Evolutionary conservation across 2,888 invertebrate genomes (phyloP), one percentile per base, ranked within the genome.

Genomic region (Dyspetes luteomarginatus): DNA sequence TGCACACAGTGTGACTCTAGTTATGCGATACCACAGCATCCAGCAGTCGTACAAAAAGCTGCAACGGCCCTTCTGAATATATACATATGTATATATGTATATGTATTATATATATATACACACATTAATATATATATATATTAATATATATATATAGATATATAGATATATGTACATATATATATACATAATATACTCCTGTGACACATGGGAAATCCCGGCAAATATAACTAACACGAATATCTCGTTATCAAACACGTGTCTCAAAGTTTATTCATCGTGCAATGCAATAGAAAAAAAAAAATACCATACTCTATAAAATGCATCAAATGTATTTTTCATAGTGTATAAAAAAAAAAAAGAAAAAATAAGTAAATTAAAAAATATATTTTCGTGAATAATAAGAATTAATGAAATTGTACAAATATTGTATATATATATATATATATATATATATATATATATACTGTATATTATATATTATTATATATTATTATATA

Each of bases 1-100:
- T 83, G 83, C 83, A 55, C 71, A 36, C 73, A 30, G 41, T 55
- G 30, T 15, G 65, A 72, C 68, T 64, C 78, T 78, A 75, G 81
- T 81, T 62, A 24, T 75, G 69, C 30, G 74, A 74, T 68, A 76
- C 65, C 55, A 28, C 65, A 76, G 52, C 55, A 28, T 28, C n/a
- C 60, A 68, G 26, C 60, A 62, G 50, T 60, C 19, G 74, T n/a
- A 41, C 22, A 24, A 43, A 19, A 43, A 55, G 15, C 62, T 52
- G 43, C 26, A 69, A 45, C 43, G 50, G 41, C 56, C 30, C 15
- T 69, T 7, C 58, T 43, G 62, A 58, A 65, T 65, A 19, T 65
- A 69, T n/a, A n/a, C n/a, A n/a, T n/a, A n/a, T n/a, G n/a, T n/a
- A 48, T 52, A 60, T 45, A 45, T 56, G 19, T 28, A 43, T 28